phyloP scores from a whole-genome alignment of 2,888 invertebrate genomes.

The Epicampocera succincta region DNA sequence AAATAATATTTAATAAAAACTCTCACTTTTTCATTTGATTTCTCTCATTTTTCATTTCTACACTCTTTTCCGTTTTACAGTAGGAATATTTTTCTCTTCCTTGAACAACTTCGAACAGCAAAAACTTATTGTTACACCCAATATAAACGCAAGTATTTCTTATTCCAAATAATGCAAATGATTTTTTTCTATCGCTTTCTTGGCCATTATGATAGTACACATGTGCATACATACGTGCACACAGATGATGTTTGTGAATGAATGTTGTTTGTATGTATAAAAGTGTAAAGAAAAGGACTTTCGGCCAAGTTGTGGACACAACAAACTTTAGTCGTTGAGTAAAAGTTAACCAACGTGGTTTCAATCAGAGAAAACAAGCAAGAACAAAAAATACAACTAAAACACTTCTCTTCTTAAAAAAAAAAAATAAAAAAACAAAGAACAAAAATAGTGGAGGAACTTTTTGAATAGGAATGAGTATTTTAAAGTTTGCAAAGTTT shows the following conservation, averaged over 20 bases:
- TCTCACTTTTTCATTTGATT: no score
- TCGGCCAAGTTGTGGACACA: constrained; percentile 61
- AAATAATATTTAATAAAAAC: no score
- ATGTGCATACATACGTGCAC: background rate
- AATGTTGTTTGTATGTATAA: constrained; percentile 11
- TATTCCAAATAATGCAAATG: constrained; percentile 55
- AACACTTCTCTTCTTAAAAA: no score
- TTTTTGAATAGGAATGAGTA: constrained; percentile 34
- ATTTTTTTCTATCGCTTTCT: constrained; percentile 49
- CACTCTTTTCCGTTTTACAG: no score
- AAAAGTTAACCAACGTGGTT: constrained; percentile 63
- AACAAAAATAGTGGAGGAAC: background rate
- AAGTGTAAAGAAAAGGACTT: constrained; percentile 56
- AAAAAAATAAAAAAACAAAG: background rate
- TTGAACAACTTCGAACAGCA: no score
- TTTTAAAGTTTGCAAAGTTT: constrained; percentile 42
- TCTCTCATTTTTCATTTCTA: no score
- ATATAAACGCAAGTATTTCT: constrained; percentile 12
- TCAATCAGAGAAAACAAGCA: constrained; percentile 7
- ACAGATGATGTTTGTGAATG: background rate
- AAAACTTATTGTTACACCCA: constrained; percentile 19
- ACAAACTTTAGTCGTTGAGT: constrained; percentile 63
- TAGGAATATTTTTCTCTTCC: no score
- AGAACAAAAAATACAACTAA: background rate
- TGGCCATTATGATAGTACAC: background rate